phyloP scores from a whole-genome alignment of 2,888 invertebrate species.

The Melanargia galathea region DNA sequence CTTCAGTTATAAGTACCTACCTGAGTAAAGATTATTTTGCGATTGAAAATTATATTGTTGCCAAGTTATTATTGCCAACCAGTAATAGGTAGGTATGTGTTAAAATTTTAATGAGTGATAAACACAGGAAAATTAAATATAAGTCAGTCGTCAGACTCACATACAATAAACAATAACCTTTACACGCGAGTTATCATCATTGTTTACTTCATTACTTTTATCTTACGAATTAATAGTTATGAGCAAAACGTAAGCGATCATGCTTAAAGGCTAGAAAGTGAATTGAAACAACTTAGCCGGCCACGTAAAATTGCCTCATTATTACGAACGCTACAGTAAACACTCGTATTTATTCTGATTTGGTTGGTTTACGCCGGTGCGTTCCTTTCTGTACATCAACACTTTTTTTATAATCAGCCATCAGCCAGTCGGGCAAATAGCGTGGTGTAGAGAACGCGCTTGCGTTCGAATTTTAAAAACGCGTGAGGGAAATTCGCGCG shows the following conservation, averaged over 20 bases:
- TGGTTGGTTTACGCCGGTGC: constrained; percentile 71
- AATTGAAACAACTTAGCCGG: constrained; percentile 56
- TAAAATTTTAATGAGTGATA: too few relatives aligned
- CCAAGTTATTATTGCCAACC: too few relatives aligned
- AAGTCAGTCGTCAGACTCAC: constrained; percentile 11
- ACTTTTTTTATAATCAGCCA: constrained; percentile 48
- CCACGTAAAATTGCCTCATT: constrained; percentile 51
- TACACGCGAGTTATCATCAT: constrained; percentile 40
- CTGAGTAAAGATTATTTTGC: too few relatives aligned
- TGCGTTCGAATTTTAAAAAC: constrained; percentile 42
- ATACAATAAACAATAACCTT: constrained; percentile 33
- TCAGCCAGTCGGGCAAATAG: constrained; percentile 58
- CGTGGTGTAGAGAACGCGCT: constrained; percentile 45
- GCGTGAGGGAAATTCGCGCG: constrained; percentile 40
- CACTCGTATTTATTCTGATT: constrained; percentile 61
- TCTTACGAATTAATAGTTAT: constrained; percentile 44
- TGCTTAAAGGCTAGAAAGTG: constrained; percentile 66
- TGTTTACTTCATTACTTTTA: constrained; percentile 42
- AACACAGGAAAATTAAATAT: neutral
- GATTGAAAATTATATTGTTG: too few relatives aligned
- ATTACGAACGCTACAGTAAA: constrained; percentile 47
- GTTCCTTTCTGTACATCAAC: constrained; percentile 63
- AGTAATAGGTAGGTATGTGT: too few relatives aligned
- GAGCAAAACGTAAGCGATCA: too few relatives aligned
- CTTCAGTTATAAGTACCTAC: too few relatives aligned